Base-by-base conservation (phyloP, 2,113 vertebrate species). In the Prinia subflava region DNA sequence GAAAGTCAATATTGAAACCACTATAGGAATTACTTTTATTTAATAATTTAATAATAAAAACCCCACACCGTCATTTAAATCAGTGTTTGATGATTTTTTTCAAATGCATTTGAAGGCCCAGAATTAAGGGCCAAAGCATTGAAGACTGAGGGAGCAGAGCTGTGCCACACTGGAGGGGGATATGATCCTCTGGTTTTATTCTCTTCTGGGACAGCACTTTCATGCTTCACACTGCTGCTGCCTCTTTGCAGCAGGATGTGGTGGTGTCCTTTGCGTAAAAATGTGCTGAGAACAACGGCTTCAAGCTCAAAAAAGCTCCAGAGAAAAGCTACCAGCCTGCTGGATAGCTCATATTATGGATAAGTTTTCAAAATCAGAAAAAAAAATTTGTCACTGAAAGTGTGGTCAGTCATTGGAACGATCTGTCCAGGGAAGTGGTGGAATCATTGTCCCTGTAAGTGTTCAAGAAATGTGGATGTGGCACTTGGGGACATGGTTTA, bases 1-100 rank as follows among this genome's bases (percentile, higher is more conserved):
- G 33, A 94, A 94, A 96, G 91, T 96, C 89, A 97, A 94, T 87
- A 89, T 59, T 94, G 82, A 94, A 94, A n/a, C 35, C 3, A 33
- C 39, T 47, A 10, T 27, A 49, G 41, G 62, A 92, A 91, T 91
- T 89, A 76, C 74, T 80, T 92, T 75, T 70, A 60, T 91, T 91
- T 87, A 89, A 89, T 93, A 92, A 91, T 90, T 89, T 30, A 63
- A 74, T 67, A 27, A 23, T n/a, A 18, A 39, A 67, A 83, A 10
- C 0, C 0, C 8, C 6, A 46, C 35, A 13, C 12, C 1, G 0
- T 62, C 14, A 49, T 81, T 86, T 87, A 78, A 88, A 81, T 92
- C 24, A 62, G 6, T 31, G 20, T 83, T 90, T 90, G 52, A 77
- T 86, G 14, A 25, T n/a, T 70, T 74, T 76, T 59, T 73, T 25